Percentiles rank a stretch among this genome's conserved stretches.
Evolutionary conservation across 2,888 invertebrate species (phyloP).

Genomic region (Lissocephala sabroskyi): DNA sequence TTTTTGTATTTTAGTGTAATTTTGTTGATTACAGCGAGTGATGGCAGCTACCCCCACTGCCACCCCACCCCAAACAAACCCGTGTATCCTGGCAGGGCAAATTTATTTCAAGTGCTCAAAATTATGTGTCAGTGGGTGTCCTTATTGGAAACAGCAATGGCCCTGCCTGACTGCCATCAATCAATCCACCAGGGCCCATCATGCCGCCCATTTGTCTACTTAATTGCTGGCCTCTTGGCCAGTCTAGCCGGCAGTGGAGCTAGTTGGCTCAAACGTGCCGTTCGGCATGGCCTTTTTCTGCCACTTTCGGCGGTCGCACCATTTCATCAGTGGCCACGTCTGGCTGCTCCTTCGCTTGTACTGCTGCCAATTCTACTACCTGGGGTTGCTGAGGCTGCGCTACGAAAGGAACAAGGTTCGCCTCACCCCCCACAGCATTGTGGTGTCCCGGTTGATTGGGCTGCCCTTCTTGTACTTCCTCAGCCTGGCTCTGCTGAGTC

Average conservation of each 20-base stretch:
- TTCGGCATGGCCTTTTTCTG: conserved; percentile 24
- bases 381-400: conserved; percentile 34
- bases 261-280: too few relatives aligned
- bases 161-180: too few relatives aligned
- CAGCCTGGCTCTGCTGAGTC: conserved; percentile 12
- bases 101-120: too few relatives aligned
- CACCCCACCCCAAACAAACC: too few relatives aligned
- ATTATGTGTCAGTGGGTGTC: too few relatives aligned
- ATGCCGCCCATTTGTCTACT: too few relatives aligned
- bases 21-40: conserved; percentile 59
- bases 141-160: too few relatives aligned
- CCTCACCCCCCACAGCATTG: conserved; percentile 28
- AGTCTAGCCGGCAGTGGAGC: too few relatives aligned
- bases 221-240: too few relatives aligned
- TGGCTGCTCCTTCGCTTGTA: conserved; percentile 39
- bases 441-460: conserved; percentile 31
- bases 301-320: conserved; percentile 23
- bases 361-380: conserved; percentile 27
- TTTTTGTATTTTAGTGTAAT: conserved; percentile 61
- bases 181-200: too few relatives aligned
- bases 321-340: conserved; percentile 35
- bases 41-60: too few relatives aligned
- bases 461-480: conserved; percentile 24
- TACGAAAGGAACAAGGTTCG: conserved; percentile 29
- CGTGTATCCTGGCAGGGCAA: too few relatives aligned